Conservation (phyloP, 2,797 vertebrate genomes). For the Hippocampus kuda region DNA sequence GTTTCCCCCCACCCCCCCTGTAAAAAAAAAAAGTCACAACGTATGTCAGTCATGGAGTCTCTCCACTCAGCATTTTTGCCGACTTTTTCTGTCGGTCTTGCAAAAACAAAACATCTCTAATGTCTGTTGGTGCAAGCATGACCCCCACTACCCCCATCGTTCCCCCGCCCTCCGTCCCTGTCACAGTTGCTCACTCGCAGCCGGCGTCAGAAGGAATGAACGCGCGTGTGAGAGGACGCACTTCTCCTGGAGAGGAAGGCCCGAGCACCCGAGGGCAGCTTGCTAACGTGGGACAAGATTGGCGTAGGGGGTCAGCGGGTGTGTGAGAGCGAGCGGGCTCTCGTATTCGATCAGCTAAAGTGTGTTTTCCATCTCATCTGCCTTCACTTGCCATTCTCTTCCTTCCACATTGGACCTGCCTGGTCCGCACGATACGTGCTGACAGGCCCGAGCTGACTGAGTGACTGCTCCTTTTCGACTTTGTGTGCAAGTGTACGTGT, state of each 20-base stretch:
- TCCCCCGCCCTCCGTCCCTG: conserved; percentile 42
- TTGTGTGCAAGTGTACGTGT: conserved; percentile 27
- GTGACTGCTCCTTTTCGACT: conserved; percentile 94
- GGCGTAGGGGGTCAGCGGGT: conserved; percentile 39
- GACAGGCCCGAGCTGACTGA: conserved; percentile 75
- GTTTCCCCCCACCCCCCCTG: conserved; percentile 48
- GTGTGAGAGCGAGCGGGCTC: conserved; percentile 44
- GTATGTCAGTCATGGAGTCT: conserved; percentile 50
- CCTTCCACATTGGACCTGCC: conserved; percentile 25
- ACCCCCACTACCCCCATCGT: conserved; percentile 25
- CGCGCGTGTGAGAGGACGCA: conserved; percentile 52
- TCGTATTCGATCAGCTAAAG: conserved; percentile 58
- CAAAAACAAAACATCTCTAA: conserved; percentile 61
- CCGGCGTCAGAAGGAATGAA: conserved; percentile 62
- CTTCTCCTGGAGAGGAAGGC: conserved; percentile 38
- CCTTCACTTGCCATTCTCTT: conserved; percentile 27
- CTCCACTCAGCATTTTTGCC: conserved; percentile 51
- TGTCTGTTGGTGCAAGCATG: conserved; percentile 15
- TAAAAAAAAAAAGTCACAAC: conserved; percentile 59
- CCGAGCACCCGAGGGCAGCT: conserved; percentile 51
- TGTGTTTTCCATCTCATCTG: conserved; percentile 28
- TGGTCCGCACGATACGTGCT: conserved; percentile 40
- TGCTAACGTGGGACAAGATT: conserved; percentile 27
- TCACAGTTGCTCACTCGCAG: conserved; percentile 62
- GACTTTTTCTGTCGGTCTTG: conserved; percentile 63